These are phyloP conservation scores for Melanotus villosus DNA, from an alignment of 2,888 invertebrate species.

Conservation along the genomic window DNA sequence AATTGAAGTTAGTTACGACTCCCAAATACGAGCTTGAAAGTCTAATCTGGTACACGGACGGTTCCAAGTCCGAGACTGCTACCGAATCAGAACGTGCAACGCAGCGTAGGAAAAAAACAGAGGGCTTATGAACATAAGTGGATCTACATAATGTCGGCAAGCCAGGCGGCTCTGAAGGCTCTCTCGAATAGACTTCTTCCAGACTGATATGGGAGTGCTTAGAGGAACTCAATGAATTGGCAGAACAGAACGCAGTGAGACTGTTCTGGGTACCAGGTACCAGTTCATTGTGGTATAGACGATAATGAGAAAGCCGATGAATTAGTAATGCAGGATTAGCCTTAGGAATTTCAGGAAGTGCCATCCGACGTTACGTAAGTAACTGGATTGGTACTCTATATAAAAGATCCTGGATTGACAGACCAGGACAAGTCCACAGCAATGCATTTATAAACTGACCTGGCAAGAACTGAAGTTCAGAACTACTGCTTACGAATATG, in stretches of 20 bases:
- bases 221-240: background rate
- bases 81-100: no score
- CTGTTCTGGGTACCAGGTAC: background rate
- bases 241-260: background rate
- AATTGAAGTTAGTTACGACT: no score
- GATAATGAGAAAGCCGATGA: background rate
- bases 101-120: background rate
- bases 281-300: background rate
- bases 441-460: no score
- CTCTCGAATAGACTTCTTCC: background rate
- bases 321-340: background rate
- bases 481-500: no score
- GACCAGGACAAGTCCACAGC: no score
- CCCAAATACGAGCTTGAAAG: no score
- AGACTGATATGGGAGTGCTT: background rate
- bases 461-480: no score
- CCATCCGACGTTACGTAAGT: background rate
- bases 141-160: background rate
- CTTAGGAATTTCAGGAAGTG: slow-evolving; percentile 6
- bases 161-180: slow-evolving; percentile 1
- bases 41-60: no score
- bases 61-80: no score
- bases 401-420: no score
- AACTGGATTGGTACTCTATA: no score
- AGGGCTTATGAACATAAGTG: background rate